Conservation (phyloP, 2,888 invertebrate species). For the Helicoverpa assulta region DNA sequence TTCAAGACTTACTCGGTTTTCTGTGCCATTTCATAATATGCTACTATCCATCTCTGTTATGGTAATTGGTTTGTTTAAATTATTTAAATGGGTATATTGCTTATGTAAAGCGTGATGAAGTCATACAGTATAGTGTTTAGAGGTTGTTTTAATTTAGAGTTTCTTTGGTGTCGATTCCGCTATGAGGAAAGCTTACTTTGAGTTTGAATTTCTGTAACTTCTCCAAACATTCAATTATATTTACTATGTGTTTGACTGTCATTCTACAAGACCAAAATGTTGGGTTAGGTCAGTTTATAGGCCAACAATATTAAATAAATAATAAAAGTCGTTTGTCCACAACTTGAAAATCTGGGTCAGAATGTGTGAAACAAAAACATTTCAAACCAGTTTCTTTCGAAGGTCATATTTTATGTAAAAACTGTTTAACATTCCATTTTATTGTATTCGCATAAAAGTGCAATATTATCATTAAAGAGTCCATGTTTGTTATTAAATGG, state of each 20-base stretch:
- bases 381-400: slow-evolving; percentile 47
- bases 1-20: slow-evolving; percentile 33
- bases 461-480: background rate
- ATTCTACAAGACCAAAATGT: background rate
- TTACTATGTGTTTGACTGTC: background rate
- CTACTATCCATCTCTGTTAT: slow-evolving; percentile 31
- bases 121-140: slow-evolving; percentile 34
- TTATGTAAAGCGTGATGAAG: slow-evolving; percentile 45
- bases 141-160: slow-evolving; percentile 21
- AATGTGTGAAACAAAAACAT: slow-evolving; percentile 28
- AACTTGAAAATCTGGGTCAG: slow-evolving; percentile 39
- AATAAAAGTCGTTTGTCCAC: slow-evolving; percentile 3
- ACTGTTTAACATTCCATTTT: background rate
- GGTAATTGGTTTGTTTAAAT: slow-evolving; percentile 39
- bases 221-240: too few relatives aligned
- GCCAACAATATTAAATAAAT: background rate
- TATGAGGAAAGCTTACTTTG: too few relatives aligned
- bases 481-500: background rate
- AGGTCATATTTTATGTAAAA: slow-evolving; percentile 32
- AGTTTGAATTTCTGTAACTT: too few relatives aligned
- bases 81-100: slow-evolving; percentile 23
- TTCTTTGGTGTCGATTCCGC: too few relatives aligned
- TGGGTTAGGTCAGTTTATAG: slow-evolving; percentile 10
- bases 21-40: slow-evolving; percentile 44
- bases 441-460: background rate